Evolutionary conservation across 2,113 vertebrate genomes (phyloP).

Genomic region (Gracilinanus agilis): DNA sequence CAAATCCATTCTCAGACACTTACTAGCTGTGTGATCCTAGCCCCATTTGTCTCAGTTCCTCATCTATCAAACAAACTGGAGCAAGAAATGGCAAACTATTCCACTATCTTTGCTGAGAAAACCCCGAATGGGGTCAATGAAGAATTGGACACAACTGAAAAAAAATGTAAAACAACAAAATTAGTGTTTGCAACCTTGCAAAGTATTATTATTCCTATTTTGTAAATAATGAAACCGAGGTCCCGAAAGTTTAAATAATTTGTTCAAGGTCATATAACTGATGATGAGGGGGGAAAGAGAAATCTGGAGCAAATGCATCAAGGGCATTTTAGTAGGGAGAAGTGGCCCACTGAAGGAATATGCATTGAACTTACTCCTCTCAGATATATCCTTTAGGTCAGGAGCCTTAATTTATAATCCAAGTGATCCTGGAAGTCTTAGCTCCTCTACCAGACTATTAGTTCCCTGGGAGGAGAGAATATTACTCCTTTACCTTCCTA

Average conservation of each 20-base stretch:
- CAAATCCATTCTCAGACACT: no score
- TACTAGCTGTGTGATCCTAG: no score
- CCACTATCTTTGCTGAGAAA: no score
- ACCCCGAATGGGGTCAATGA: no score
- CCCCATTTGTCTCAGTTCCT: no score
- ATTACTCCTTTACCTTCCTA: background rate
- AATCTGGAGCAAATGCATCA: background rate
- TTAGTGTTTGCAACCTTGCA: background rate
- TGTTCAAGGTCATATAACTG: background rate
- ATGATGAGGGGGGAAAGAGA: background rate
- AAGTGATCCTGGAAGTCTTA: background rate
- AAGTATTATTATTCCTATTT: background rate
- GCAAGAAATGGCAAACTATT: no score
- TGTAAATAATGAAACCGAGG: background rate
- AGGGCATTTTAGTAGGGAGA: background rate
- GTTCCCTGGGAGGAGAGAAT: background rate
- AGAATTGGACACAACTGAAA: no score
- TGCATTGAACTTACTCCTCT: background rate
- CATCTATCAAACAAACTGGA: no score
- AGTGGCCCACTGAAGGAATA: background rate
- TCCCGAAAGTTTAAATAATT: background rate
- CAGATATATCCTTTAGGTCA: background rate
- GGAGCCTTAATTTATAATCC: no score
- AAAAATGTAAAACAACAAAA: no score
- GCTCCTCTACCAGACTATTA: background rate